phyloP scores from a whole-genome alignment of 2,113 vertebrate species.

The Noctilio leporinus region DNA sequence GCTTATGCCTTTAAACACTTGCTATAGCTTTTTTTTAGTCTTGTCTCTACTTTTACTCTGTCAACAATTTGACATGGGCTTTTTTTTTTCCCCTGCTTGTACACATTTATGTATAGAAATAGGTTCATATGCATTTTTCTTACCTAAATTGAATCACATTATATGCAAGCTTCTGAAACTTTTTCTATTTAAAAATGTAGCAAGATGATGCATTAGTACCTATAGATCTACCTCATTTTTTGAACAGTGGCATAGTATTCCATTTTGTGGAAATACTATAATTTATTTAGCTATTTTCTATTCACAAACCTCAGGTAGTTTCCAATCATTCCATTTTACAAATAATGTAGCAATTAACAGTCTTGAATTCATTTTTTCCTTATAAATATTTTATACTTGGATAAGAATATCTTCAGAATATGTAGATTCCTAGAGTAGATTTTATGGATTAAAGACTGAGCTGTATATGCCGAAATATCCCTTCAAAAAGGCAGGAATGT shows the following conservation, averaged over 20 bases:
- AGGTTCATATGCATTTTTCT: background rate
- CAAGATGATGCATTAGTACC: background rate
- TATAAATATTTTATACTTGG: background rate
- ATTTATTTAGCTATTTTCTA: background rate
- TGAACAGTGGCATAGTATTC: background rate
- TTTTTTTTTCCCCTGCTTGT: background rate
- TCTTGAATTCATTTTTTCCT: background rate
- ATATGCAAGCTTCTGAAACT: background rate
- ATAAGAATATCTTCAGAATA: background rate
- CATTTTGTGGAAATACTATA: background rate
- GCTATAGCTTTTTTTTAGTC: background rate
- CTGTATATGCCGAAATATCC: background rate
- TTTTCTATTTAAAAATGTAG: slow-evolving; percentile 17
- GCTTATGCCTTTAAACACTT: background rate
- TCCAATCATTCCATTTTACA: background rate
- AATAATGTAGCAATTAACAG: background rate
- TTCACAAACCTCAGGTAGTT: background rate
- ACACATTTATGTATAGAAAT: background rate
- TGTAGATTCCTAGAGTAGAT: background rate
- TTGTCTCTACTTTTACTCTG: background rate
- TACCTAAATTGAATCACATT: background rate
- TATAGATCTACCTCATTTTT: background rate
- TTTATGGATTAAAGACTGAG: background rate
- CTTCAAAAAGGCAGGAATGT: background rate
- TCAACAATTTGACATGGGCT: background rate